Evolutionary conservation across 1,140 invertebrate genomes (phyloP).

Genomic region (Sinonovacula constricta): DNA sequence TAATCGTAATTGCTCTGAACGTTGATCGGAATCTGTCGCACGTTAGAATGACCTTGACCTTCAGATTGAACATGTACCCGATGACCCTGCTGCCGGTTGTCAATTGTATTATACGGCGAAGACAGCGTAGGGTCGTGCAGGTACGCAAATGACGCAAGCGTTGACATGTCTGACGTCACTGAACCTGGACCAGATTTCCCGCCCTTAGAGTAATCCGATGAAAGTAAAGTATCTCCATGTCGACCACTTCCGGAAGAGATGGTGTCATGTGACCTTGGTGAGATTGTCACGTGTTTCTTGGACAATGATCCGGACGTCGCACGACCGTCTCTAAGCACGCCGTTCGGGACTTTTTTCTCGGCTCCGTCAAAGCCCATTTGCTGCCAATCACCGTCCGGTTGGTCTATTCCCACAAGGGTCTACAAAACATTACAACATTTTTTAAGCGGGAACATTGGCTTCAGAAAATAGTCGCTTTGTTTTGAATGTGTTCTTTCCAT

Average conservation of each 20-base stretch:
- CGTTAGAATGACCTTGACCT: slow-evolving; percentile 7
- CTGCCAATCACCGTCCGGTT: slow-evolving; percentile 35
- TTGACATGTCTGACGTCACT: slow-evolving; percentile 31
- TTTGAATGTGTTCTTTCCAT: no score
- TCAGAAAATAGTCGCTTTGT: no score
- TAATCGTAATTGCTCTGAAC: slow-evolving; percentile 26
- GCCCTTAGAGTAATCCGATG: slow-evolving; percentile 25
- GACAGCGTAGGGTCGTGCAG: slow-evolving; percentile 43
- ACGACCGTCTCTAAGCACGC: slow-evolving; percentile 49
- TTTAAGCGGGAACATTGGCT: no score
- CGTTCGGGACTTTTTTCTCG: slow-evolving; percentile 34
- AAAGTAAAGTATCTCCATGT: slow-evolving; percentile 18
- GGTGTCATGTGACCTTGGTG: slow-evolving; percentile 28
- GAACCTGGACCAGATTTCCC: slow-evolving; percentile 34
- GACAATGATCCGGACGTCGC: slow-evolving; percentile 14
- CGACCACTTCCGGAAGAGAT: slow-evolving; percentile 32
- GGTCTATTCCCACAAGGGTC: slow-evolving; percentile 21
- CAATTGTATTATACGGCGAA: slow-evolving; percentile 59
- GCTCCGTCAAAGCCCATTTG: slow-evolving; percentile 11
- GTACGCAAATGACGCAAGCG: slow-evolving; percentile 44
- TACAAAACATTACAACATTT: no score
- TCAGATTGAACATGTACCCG: no score
- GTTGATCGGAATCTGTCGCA: slow-evolving; percentile 26
- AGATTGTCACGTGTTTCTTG: slow-evolving; percentile 60
- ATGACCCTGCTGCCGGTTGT: slow-evolving; percentile 36